Conservation (phyloP, 2,113 vertebrate genomes). For the Pelvicachromis taeniatus region DNA sequence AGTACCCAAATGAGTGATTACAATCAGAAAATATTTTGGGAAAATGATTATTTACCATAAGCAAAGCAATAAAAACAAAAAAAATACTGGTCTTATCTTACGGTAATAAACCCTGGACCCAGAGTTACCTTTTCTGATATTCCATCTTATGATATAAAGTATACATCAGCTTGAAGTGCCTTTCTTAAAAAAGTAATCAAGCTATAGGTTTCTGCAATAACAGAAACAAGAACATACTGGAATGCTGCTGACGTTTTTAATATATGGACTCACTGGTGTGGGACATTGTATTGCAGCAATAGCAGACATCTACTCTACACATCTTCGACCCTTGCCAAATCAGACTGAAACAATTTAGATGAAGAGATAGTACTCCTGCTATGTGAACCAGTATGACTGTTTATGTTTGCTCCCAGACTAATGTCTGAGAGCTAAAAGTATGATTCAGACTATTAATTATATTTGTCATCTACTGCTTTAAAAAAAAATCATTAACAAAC, state of each 20-base stretch:
- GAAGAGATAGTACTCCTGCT: neutral
- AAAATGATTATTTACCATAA: neutral
- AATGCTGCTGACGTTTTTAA: neutral
- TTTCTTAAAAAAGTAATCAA: neutral
- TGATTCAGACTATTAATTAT: neutral
- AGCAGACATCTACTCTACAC: constrained; percentile 20
- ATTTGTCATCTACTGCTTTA: neutral
- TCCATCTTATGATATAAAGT: neutral
- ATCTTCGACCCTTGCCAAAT: constrained; percentile 4
- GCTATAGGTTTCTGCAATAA: neutral
- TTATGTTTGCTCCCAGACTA: neutral
- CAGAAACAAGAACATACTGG: neutral
- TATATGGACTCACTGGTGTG: neutral
- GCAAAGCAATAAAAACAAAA: neutral
- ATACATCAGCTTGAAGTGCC: neutral
- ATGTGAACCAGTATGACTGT: neutral
- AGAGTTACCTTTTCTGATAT: neutral
- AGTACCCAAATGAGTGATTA: neutral
- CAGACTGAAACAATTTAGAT: constrained; percentile 28
- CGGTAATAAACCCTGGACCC: neutral
- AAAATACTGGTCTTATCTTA: neutral
- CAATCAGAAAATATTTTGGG: neutral
- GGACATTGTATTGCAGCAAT: constrained; percentile 10
- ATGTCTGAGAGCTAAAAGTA: neutral
- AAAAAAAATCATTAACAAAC: neutral